phyloP scores from a whole-genome alignment of 2,888 invertebrate species.

The Chromoteleia sp. region DNA sequence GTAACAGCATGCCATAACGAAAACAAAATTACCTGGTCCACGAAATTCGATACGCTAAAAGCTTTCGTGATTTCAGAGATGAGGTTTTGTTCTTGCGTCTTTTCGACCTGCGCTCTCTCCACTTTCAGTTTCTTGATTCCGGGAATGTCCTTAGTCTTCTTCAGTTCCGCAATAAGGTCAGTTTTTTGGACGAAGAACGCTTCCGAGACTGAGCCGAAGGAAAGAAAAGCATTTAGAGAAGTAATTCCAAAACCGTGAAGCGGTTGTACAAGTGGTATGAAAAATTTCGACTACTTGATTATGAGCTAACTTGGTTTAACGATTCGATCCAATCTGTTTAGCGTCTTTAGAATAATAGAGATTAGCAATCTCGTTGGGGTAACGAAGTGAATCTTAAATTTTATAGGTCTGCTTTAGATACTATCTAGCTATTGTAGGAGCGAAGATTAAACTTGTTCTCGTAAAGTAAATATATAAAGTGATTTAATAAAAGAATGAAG shows the following conservation, averaged over 20 bases:
- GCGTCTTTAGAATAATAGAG: constrained; percentile 16
- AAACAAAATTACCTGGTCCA: constrained; percentile 96
- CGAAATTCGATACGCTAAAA: constrained; percentile 94
- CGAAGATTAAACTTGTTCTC: not conserved
- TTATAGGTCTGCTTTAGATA: constrained; percentile 25
- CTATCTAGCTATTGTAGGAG: constrained; percentile 23
- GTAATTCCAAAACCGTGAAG: constrained; percentile 23
- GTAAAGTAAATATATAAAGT: not conserved
- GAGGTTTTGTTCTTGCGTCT: constrained; percentile 92
- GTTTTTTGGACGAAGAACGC: constrained; percentile 91
- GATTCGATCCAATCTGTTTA: constrained; percentile 12
- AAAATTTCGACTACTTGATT: constrained; percentile 16
- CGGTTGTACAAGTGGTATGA: constrained; percentile 1
- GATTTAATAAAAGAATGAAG: not conserved
- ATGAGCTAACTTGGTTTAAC: constrained; percentile 8
- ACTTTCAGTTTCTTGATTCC: constrained; percentile 97
- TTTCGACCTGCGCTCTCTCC: constrained; percentile 94
- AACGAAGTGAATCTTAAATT: constrained; percentile 18
- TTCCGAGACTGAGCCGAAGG: constrained; percentile 85
- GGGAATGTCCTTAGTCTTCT: constrained; percentile 95
- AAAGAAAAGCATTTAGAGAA: constrained; percentile 28
- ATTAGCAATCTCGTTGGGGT: constrained; percentile 19
- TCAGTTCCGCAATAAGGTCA: constrained; percentile 95
- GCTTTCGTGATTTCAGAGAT: constrained; percentile 94
- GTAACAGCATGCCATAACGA: too few relatives aligned